A percentile compares a stretch with the other conserved stretches of the same genome.
Evolutionary conservation across 2,113 vertebrate species (phyloP).

Genomic region (Dryoscopus gambensis): DNA sequence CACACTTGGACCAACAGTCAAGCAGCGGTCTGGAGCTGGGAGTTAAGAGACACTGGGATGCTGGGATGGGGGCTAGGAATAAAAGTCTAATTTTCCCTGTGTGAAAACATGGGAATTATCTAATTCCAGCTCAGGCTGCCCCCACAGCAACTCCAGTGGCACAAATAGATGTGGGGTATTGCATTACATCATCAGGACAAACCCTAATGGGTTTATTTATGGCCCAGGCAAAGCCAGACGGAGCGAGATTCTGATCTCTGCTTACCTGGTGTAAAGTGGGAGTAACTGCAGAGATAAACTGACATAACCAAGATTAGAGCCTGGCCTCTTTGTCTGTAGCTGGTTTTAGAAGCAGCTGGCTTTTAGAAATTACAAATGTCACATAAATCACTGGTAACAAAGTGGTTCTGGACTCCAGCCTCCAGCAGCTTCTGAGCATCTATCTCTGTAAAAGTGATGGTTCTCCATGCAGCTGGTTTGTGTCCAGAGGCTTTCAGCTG

Average conservation of each 20-base stretch:
- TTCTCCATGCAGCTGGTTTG: constrained; percentile 41
- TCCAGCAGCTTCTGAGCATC: constrained; percentile 28
- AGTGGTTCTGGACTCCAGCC: constrained; percentile 45
- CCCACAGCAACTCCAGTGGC: not conserved
- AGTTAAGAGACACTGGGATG: not conserved
- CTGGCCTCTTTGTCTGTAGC: constrained; percentile 18
- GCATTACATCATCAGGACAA: constrained; percentile 16
- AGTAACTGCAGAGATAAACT: constrained; percentile 36
- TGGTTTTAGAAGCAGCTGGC: constrained; percentile 56
- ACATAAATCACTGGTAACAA: constrained; percentile 52
- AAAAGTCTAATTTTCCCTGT: not conserved
- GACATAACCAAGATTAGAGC: constrained; percentile 11
- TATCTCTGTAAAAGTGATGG: constrained; percentile 16
- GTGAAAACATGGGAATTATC: not conserved
- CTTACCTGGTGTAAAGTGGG: constrained; percentile 36
- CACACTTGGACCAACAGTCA: not conserved
- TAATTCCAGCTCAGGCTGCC: not conserved
- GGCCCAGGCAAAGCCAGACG: not conserved
- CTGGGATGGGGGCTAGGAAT: not conserved
- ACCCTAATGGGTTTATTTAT: constrained; percentile 38
- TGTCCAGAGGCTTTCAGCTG: constrained; percentile 47
- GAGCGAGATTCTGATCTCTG: constrained; percentile 21
- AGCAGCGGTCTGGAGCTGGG: not conserved
- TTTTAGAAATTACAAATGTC: constrained; percentile 38
- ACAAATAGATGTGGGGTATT: not conserved